phyloP scores from a whole-genome alignment of 2,888 invertebrate species.

The Scaptomyza flava region DNA sequence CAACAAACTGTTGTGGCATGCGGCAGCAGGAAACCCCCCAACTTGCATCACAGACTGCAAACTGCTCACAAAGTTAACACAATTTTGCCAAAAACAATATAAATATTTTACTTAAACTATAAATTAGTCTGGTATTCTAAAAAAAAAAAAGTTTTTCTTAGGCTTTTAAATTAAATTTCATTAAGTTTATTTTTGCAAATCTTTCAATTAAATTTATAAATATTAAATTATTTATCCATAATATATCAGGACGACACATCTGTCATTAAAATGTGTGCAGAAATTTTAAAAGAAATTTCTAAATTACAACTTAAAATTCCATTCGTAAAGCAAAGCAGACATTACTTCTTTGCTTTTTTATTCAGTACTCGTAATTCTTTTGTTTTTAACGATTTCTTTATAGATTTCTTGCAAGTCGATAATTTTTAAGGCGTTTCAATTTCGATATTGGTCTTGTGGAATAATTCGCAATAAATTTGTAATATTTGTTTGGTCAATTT shows the following conservation, averaged over 20 bases:
- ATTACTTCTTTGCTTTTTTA: too few species aligned
- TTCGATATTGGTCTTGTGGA: not conserved
- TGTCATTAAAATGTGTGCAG: too few species aligned
- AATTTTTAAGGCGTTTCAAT: not conserved
- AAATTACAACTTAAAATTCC: too few species aligned
- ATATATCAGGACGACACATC: too few species aligned
- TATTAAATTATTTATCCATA: too few species aligned
- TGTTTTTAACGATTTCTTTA: not conserved
- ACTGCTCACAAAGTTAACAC: constrained; percentile 6
- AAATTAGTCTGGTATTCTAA: not conserved
- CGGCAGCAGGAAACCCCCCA: constrained; percentile 38
- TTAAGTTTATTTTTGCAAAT: too few species aligned
- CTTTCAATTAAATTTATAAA: too few species aligned
- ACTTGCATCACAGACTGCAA: not conserved
- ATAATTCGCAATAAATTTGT: not conserved
- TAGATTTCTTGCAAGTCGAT: not conserved
- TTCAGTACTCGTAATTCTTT: too few species aligned
- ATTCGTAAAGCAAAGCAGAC: too few species aligned
- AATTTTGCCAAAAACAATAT: not conserved
- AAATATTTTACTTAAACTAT: not conserved
- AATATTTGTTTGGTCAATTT: not conserved
- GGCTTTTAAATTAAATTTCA: too few species aligned
- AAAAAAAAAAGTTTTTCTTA: too few species aligned
- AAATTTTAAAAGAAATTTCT: too few species aligned
- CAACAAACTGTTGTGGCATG: constrained; percentile 24